Base-by-base conservation (phyloP, 2,888 invertebrate genomes). In the Cremastinae sp. region DNA sequence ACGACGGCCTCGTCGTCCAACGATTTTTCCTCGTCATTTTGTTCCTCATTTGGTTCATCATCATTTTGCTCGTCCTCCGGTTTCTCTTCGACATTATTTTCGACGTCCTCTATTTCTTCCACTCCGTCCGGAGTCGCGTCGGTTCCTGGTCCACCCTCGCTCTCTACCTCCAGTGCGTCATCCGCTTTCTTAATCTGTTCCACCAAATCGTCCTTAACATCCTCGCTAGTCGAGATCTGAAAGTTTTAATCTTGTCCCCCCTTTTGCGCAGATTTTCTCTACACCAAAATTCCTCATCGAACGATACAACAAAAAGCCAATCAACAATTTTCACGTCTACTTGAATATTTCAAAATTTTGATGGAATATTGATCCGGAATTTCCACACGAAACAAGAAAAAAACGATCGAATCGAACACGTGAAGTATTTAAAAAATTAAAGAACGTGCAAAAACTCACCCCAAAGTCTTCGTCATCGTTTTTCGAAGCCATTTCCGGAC, bases 171-270 rank as follows among this genome's bases (percentile, higher is more conserved):
- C 47, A 82, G 71, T 35, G 84, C 85, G 58, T 85, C 84, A 35
- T 82, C 82, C 41, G 80, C 81, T 77, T 80, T 85, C 75, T 80
- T 83, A 61, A 83, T 86, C 86, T 84, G 81, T 83, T 84, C 81
- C 77, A 79, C 78, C 78, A 81, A 84, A 83, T 81, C 77, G 75
- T 77, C 78, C 75, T 77, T 83, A 65, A 79, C 78, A 75, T 82
- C 75, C 53, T 64, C 79, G 22, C 58, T 73, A 70, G 72, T 55
- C 65, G 74, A 70, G 45, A 78, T 61, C 81, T 82, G 80, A 71
- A 82, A 82, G 73, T 62, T 79, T 58, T 65, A 71, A 76, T 58
- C 61, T 75, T 77, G 56, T 76, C 66, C 74, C 66, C 70, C 74
- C 70, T 51, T 18, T 59, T 49, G 53, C 47, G 51, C 62, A 64